Conservation (phyloP, 2,888 invertebrate species). For the Antheraea assamensis region DNA sequence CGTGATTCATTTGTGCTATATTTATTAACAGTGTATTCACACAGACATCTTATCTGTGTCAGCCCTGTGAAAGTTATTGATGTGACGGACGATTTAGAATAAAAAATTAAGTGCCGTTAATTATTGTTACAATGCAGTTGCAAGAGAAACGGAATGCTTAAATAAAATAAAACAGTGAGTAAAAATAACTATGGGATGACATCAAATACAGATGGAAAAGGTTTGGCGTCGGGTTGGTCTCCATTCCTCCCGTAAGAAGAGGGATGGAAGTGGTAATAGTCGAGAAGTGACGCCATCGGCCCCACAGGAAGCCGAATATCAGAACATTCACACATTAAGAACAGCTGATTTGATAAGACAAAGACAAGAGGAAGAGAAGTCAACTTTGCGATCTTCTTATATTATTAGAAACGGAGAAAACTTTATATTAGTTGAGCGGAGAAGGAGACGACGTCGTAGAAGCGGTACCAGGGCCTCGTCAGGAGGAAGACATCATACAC, state of each 20-base stretch:
- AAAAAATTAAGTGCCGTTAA: conserved; percentile 18
- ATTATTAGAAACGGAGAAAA: conserved; percentile 80
- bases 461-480: conserved; percentile 77
- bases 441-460: conserved; percentile 70
- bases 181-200: conserved; percentile 76
- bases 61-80: conserved; percentile 19
- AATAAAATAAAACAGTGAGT: conserved; percentile 25
- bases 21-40: conserved; percentile 38
- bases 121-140: conserved; percentile 10
- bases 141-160: conserved; percentile 2
- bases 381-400: conserved; percentile 76
- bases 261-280: conserved; percentile 80
- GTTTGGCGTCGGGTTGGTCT: conserved; percentile 82
- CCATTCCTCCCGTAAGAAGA: conserved; percentile 82
- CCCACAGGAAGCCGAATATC: conserved; percentile 75
- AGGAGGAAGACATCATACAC: conserved; percentile 72
- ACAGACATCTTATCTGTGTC: conserved; percentile 37
- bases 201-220: conserved; percentile 79
- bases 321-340: conserved; percentile 76
- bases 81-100: conserved; percentile 21
- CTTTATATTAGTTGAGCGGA: conserved; percentile 75
- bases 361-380: conserved; percentile 76
- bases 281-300: conserved; percentile 64
- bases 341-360: conserved; percentile 80
- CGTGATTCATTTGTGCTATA: conserved; percentile 55